Evolutionary conservation across 2,797 vertebrate genomes (phyloP), one percentile per base, ranked within the genome.

Genomic region (Hylomyscus alleni): DNA sequence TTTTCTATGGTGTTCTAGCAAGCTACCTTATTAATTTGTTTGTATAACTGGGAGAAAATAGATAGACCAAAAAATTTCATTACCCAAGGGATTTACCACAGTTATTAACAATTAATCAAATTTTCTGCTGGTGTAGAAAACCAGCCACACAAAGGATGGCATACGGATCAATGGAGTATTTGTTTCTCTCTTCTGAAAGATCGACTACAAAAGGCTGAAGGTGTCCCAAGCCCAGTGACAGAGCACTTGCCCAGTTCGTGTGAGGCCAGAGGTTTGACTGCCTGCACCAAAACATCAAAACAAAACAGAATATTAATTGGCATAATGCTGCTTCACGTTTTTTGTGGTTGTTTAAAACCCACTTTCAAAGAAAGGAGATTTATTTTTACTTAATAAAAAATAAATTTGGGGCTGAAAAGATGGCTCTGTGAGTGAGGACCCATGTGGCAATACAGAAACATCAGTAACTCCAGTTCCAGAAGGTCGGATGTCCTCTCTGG

Each of bases 81-180:
- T 95, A 92, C 80, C 84, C 44, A 22, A 0, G 3, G 81, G 73
- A 80, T 78, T 88, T 94, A 31, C 89, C 77, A 93, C 65, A 96
- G 58, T 76, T 97, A 96, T 93, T 60, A 69, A 83, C 73, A 95
- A 96, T 95, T 95, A 97, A 97, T 97, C 84, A 94, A 94, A 96
- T 26, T 94, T 91, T 52, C 82, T 88, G 47, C 73, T 95, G 17
- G 2, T 86, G 73, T 90, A 94, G 89, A 97, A 97, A 97, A 86
- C 73, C 78, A 97, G 84, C 29, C 69, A 83, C 73, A 96, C 87
- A 92, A 95, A 92, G 80, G 97, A 95, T 31, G 26, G 0, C 37
- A 96, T 88, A 47, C 91, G 37, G 62, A 97, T 95, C 95, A 96
- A 89, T 90, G 77, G 26, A 92, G 72, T 82, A 94, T 93, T 69